Evolutionary conservation across 2,797 vertebrate genomes (phyloP), one percentile per base, ranked within the genome.

Genomic region (Pantherophis vulpinus): DNA sequence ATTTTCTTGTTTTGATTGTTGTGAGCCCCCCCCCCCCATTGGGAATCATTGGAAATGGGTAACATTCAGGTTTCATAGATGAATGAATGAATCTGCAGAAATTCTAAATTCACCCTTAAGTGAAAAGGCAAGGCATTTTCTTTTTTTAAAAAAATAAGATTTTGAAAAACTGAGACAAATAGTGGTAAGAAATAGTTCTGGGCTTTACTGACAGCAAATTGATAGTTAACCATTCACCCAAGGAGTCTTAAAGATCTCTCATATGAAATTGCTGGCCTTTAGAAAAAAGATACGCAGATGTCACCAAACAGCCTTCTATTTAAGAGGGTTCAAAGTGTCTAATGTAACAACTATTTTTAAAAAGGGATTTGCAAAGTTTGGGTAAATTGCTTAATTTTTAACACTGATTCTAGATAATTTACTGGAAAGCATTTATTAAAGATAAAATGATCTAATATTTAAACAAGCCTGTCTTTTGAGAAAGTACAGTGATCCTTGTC

Each of bases 11-110:
- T 23, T 42, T 42, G 18, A 42, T 42, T 42, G 32, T 42, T 23
- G 74, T 42, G 18, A 79, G 16, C 1, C 5, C 37, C 32, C 16
- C 5, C 10, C n/a, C 2, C 12, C 12, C 0, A 0, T 0, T 3
- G 3, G 11, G 16, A 16, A 66, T 66, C 29, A 70, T 14, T 70
- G 37, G 8, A 42, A 1, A 42, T 79, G 37, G 37, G 74, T 42
- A 79, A 37, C 18, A 42, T 79, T 18, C 32, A 79, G 9, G 16
- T 79, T 79, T 37, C 32, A 79, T 20, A 37, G 16, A 74, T 37
- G 66, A 74, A 79, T 79, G 8, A 42, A 79, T 42, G 37, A 42
- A 79, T 79, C 74, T 79, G 37, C 18, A 42, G 74, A 23, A 42
- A 79, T 79, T 79, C 18, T 79, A 37, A 79, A 79, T 42, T 23